Conservation (phyloP, 1,140 invertebrate genomes). For the Batillaria attramentaria region DNA sequence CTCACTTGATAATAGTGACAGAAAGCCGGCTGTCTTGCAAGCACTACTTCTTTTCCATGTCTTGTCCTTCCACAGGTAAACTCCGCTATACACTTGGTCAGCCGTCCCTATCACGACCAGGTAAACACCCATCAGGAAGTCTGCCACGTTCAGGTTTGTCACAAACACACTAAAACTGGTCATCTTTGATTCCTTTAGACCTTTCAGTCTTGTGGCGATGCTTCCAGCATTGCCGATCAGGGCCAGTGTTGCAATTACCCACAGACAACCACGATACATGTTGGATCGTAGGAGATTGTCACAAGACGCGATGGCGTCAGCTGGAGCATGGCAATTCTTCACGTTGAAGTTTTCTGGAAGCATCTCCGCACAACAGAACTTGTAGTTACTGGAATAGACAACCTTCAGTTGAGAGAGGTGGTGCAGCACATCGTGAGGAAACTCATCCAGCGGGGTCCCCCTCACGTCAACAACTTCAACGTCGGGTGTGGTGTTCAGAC, state of each 20-base stretch:
- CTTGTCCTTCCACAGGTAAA: background rate
- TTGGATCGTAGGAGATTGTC: conserved; percentile 45
- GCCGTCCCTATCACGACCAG: background rate
- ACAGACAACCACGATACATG: conserved; percentile 45
- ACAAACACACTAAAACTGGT: too few species aligned
- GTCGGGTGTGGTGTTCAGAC: background rate
- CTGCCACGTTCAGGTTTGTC: background rate
- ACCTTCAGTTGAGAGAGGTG: background rate
- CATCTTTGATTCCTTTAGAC: too few species aligned
- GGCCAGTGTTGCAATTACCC: conserved; percentile 51
- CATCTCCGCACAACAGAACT: conserved; percentile 49
- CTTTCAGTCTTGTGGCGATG: too few species aligned
- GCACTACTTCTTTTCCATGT: background rate
- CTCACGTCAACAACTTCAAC: conserved; percentile 18
- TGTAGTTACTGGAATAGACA: conserved; percentile 34
- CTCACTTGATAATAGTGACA: too few species aligned
- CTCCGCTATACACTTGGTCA: background rate
- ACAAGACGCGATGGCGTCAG: conserved; percentile 52
- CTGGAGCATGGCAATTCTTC: conserved; percentile 44
- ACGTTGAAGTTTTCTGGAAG: conserved; percentile 27
- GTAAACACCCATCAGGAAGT: background rate
- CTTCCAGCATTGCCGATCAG: conserved; percentile 47
- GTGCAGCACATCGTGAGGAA: conserved; percentile 33
- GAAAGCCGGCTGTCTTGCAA: background rate
- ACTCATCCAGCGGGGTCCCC: conserved; percentile 23